Percentiles rank a stretch among this genome's conserved stretches.
These are phyloP conservation scores for Lacanobia oleracea DNA, from an alignment of 2,888 invertebrate genomes.

Conservation along the genomic window DNA sequence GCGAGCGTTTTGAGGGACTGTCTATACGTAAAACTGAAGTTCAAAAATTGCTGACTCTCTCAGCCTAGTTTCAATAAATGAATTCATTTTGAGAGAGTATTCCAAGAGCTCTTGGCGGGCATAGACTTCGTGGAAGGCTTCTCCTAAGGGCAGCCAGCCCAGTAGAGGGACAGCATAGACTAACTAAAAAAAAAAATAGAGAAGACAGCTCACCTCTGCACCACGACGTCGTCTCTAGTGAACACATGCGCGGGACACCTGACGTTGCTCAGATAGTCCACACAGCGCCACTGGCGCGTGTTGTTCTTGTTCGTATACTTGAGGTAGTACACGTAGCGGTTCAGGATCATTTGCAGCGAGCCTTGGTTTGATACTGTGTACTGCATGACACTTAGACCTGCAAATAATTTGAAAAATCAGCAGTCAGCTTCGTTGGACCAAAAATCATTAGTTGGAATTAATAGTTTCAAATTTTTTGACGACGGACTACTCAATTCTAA, in stretches of 20 bases:
- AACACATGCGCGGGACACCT: conserved; percentile 85
- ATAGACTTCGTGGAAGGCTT: too few relatives aligned
- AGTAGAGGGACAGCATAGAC: too few relatives aligned
- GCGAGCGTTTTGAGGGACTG: too few relatives aligned
- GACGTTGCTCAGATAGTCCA: conserved; percentile 79
- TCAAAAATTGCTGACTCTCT: too few relatives aligned
- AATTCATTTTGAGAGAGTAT: too few relatives aligned
- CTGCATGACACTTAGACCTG: conserved; percentile 73
- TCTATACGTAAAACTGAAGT: too few relatives aligned
- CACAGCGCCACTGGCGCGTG: conserved; percentile 85
- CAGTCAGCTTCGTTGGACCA: not conserved
- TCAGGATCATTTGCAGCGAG: conserved; percentile 86
- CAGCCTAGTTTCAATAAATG: too few relatives aligned
- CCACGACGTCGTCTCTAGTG: conserved; percentile 81
- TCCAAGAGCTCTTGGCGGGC: too few relatives aligned
- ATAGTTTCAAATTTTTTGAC: not conserved
- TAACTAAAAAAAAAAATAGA: too few relatives aligned
- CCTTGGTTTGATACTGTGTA: conserved; percentile 88
- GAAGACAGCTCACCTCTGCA: conserved; percentile 61
- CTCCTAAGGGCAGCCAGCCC: too few relatives aligned
- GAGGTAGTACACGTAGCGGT: conserved; percentile 85
- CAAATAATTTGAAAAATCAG: not conserved
- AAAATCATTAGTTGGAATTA: too few relatives aligned
- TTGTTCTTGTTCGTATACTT: conserved; percentile 80
- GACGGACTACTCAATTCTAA: too few relatives aligned